Evolutionary conservation across 2,113 vertebrate genomes (phyloP).

Genomic region (Mormyrus iriodes): DNA sequence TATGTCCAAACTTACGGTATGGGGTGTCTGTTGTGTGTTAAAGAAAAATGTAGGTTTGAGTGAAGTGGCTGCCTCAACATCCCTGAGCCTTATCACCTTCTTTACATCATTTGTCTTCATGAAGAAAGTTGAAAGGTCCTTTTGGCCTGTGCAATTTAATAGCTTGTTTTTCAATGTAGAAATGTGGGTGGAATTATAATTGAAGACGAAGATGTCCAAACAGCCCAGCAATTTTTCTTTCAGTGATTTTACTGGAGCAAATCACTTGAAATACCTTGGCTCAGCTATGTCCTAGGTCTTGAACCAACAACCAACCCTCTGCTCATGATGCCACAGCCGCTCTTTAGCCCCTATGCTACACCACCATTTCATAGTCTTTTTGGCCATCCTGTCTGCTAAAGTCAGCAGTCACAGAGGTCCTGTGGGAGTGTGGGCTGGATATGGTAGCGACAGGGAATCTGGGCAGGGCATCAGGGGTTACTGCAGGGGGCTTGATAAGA

Average conservation of each 20-base stretch:
- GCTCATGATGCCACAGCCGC: not conserved
- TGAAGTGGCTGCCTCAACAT: too few species aligned
- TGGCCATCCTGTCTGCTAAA: not conserved
- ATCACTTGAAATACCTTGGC: not conserved
- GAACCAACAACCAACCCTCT: not conserved
- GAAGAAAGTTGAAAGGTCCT: not conserved
- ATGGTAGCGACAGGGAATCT: not conserved
- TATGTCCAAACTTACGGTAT: not conserved
- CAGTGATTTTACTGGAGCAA: not conserved
- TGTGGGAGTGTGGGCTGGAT: not conserved
- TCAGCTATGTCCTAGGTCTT: not conserved
- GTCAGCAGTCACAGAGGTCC: not conserved
- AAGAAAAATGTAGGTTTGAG: not conserved
- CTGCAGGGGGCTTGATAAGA: not conserved
- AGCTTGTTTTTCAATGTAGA: not conserved
- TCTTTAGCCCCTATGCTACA: too few species aligned
- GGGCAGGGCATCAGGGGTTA: not conserved
- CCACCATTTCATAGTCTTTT: not conserved
- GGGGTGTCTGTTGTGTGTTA: not conserved
- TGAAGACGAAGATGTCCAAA: not conserved
- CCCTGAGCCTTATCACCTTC: not conserved
- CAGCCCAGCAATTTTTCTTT: not conserved
- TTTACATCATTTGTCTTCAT: not conserved
- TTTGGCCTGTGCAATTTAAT: not conserved
- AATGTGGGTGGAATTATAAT: not conserved